phyloP scores from a whole-genome alignment of 1,140 invertebrate genomes.

The Linepithema humile region DNA sequence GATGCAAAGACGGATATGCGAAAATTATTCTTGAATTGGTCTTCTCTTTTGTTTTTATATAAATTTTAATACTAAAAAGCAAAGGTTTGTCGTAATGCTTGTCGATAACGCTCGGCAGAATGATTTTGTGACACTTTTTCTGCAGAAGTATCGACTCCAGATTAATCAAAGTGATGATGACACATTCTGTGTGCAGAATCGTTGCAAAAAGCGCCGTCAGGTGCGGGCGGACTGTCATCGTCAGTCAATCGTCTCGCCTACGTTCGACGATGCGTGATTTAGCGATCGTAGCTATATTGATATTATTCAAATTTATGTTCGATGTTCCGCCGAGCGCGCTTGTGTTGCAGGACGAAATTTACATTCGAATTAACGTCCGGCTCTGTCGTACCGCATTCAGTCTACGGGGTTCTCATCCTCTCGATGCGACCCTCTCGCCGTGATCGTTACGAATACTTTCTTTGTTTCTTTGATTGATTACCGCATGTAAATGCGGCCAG shows the following conservation, averaged over 20 bases:
- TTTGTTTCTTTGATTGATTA: slow-evolving; percentile 52
- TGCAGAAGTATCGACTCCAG: background rate
- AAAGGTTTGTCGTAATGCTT: background rate
- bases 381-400: slow-evolving; percentile 9
- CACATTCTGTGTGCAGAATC: background rate
- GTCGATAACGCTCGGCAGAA: no score
- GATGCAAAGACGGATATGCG: background rate
- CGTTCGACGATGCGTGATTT: slow-evolving; percentile 55
- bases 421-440: background rate
- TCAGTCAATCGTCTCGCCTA: slow-evolving; percentile 62
- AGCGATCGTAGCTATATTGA: slow-evolving; percentile 57
- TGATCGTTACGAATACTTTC: slow-evolving; percentile 12
- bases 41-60: background rate
- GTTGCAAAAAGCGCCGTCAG: slow-evolving; percentile 45
- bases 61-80: background rate
- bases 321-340: slow-evolving; percentile 7
- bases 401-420: slow-evolving; percentile 28
- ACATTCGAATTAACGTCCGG: slow-evolving; percentile 67
- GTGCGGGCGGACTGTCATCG: slow-evolving; percentile 48
- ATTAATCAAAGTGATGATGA: slow-evolving; percentile 5
- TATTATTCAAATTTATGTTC: slow-evolving; percentile 74
- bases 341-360: slow-evolving; percentile 55
- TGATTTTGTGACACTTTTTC: background rate
- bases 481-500: slow-evolving; percentile 25
- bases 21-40: background rate